Evolutionary conservation across 1,140 invertebrate genomes (phyloP).

Genomic region (Diachasma alloeum): DNA sequence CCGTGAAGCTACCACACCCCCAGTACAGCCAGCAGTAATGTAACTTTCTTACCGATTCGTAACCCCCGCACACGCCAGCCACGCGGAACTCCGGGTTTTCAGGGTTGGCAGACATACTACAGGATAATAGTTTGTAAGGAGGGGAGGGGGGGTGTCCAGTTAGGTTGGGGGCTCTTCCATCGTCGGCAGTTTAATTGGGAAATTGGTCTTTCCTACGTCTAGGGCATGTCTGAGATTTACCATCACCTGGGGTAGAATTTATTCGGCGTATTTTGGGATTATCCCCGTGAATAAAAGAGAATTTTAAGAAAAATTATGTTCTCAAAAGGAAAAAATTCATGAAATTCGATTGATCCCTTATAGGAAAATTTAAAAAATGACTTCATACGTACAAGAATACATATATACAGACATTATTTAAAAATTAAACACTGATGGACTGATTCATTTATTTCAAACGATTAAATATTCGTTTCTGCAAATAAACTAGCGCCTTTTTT

Average conservation of each 20-base stretch:
- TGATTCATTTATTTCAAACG: too few species aligned
- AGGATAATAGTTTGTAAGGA: neutral
- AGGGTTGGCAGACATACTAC: conserved; percentile 21
- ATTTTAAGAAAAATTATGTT: neutral
- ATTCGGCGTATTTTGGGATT: neutral
- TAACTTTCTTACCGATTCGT: conserved; percentile 51
- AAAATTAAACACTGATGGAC: too few species aligned
- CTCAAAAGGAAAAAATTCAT: neutral
- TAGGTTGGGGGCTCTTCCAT: conserved; percentile 40
- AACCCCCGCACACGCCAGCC: conserved; percentile 27
- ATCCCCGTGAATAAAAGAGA: neutral
- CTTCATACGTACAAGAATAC: too few species aligned
- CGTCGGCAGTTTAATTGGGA: conserved; percentile 52
- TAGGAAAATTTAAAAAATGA: too few species aligned
- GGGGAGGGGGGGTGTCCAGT: conserved; percentile 37
- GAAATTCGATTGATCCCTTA: too few species aligned
- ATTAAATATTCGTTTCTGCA: too few species aligned
- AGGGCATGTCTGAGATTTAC: neutral
- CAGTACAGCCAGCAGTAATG: conserved; percentile 48
- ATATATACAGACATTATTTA: too few species aligned
- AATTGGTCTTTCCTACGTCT: conserved; percentile 42
- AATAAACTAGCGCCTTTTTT: too few species aligned
- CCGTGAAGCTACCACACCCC: conserved; percentile 42
- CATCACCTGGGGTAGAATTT: neutral
- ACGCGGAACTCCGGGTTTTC: conserved; percentile 38